These are phyloP conservation scores for Helicoverpa zea DNA, from an alignment of 1,140 invertebrate genomes.

Conservation along the genomic window DNA sequence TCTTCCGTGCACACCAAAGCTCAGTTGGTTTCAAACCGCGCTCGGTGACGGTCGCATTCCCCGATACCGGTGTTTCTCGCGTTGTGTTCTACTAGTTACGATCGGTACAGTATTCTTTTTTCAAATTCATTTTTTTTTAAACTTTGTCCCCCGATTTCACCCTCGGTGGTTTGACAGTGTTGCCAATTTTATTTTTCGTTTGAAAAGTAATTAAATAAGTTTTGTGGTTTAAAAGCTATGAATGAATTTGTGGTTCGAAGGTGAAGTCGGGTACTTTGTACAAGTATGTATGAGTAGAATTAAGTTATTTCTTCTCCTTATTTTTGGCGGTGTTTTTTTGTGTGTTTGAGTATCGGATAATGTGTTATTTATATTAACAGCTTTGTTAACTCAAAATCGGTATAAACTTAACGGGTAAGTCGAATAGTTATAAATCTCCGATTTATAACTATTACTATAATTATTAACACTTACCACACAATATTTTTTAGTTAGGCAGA, in stretches of 20 bases:
- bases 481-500: no score
- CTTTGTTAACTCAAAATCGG: neutral
- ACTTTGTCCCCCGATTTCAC: neutral
- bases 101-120: constrained; percentile 20
- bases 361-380: neutral
- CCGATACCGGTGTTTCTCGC: constrained; percentile 3
- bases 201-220: neutral
- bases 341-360: neutral
- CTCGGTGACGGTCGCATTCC: constrained; percentile 16
- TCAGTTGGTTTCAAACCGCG: constrained; percentile 31
- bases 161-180: neutral
- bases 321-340: neutral
- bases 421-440: no score
- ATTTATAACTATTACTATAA: no score
- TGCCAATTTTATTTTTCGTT: neutral
- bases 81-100: constrained; percentile 32
- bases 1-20: constrained; percentile 39
- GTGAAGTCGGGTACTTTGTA: constrained; percentile 3
- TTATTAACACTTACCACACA: no score
- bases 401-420: no score
- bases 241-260: constrained; percentile 8
- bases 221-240: constrained; percentile 4
- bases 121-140: neutral
- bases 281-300: constrained; percentile 11
- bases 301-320: neutral